Base-by-base conservation (phyloP, 2,888 invertebrate genomes). In the Hydrotaea cyrtoneurina region DNA sequence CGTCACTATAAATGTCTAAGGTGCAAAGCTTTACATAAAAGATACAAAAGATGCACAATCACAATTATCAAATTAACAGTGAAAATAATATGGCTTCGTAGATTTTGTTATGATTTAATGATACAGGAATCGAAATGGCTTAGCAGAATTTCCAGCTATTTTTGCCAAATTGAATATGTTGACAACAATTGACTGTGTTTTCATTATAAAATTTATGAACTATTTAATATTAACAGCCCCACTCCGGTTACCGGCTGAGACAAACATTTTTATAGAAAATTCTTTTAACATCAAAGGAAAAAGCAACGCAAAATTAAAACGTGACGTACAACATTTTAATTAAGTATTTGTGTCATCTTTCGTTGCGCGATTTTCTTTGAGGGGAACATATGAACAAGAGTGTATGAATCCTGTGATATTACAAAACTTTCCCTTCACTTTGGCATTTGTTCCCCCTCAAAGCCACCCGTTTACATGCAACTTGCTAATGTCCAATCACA, bases 251-350 rank as follows among this genome's bases (percentile, higher is more conserved):
- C 62, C n/a, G 62, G 5, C 31, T 31, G 62, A 4, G 31, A 11
- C 8, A 31, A 23, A 62, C 31, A 62, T n/a, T 31, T 5, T 31
- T 62, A 23, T 11, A 39, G n/a, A 43, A 39, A 19, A 3, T 39
- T 10, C 66, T 39, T 2, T 36, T 11, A 43, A 39, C 36, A 66
- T 66, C 43, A 66, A 66, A 66, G 43, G 3, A 43, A 17, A 39
- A 26, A 53, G 23, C 31, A 31, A 53, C 50, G 7, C 17, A 53
- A 72, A 53, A 53, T 31, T 17, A 73, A 73, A 73, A 57, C 55
- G 13, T 73, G 36, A 69, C 55, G 55, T 57, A 55, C 26, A 55
- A 55, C 73, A 55, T 73, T 73, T 73, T 73, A 73, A 73, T 73
- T 73, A 57, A 57, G 55, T 39, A 73, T 73, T 69, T 39, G 26